These are phyloP conservation scores for Pantherophis guttatus DNA, from an alignment of 2,113 vertebrate genomes.

Conservation along the genomic window DNA sequence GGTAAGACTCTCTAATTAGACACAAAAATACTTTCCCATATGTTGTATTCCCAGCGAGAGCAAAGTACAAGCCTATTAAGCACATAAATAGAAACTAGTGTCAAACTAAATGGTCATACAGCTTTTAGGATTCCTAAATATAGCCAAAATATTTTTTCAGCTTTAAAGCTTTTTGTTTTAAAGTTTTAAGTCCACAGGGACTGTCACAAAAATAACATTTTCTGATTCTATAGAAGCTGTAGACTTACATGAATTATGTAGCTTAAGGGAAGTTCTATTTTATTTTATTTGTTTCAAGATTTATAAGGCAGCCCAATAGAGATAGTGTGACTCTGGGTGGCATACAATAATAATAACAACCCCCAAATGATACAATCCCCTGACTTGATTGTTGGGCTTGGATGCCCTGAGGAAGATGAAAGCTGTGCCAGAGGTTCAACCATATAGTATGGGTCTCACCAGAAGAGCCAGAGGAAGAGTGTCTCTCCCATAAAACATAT, in stretches of 20 bases:
- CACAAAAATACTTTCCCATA: background rate
- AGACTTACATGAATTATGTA: background rate
- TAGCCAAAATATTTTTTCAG: conserved; percentile 69
- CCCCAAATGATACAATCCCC: background rate
- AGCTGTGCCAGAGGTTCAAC: background rate
- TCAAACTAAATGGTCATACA: conserved; percentile 39
- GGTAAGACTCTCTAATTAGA: too few relatives aligned
- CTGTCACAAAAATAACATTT: background rate
- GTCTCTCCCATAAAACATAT: background rate
- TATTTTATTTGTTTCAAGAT: background rate
- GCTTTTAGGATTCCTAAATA: conserved; percentile 62
- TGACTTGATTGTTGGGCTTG: background rate
- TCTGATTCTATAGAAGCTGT: accelerated
- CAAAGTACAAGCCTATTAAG: background rate
- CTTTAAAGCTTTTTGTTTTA: conserved; percentile 53
- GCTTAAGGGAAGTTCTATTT: background rate
- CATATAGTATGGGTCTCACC: background rate
- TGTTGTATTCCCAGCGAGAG: background rate
- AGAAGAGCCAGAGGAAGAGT: background rate
- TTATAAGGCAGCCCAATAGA: background rate
- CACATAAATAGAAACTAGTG: background rate
- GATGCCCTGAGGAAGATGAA: background rate
- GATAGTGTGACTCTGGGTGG: background rate
- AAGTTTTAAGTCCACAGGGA: conserved; percentile 5
- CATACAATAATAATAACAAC: background rate